Conservation (phyloP, 2,888 invertebrate species). For the Agriopis marginaria region DNA sequence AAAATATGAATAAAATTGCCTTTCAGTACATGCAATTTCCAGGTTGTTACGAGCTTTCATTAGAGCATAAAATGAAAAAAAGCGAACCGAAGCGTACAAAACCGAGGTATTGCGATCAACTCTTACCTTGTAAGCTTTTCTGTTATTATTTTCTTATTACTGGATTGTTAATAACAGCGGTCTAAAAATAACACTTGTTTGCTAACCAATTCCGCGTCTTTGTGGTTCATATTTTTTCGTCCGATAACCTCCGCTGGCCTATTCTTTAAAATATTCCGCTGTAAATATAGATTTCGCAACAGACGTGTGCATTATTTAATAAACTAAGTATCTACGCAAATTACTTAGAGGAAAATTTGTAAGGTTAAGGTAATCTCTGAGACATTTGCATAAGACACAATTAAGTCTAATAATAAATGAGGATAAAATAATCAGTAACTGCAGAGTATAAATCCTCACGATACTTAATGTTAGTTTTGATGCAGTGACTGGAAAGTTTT, state of each 20-base stretch:
- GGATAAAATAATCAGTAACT: conserved; percentile 1
- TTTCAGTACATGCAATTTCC: too few species aligned
- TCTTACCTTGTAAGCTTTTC: neutral
- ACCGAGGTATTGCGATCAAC: too few species aligned
- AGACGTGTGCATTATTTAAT: conserved; percentile 5
- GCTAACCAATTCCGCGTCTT: conserved; percentile 14
- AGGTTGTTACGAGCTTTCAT: too few species aligned
- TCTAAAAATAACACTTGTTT: conserved; percentile 23
- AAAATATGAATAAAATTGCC: too few species aligned
- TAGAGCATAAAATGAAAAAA: too few species aligned
- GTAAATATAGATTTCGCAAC: conserved; percentile 3
- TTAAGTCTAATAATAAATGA: neutral
- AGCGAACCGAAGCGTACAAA: too few species aligned
- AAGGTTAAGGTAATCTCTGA: neutral
- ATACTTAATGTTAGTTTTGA: neutral
- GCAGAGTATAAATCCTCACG: neutral
- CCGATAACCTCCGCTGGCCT: conserved; percentile 40
- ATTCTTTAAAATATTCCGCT: conserved; percentile 39
- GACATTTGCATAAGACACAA: neutral
- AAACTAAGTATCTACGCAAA: neutral
- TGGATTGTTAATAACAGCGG: conserved; percentile 2
- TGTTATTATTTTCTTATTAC: neutral
- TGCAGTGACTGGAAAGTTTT: neutral
- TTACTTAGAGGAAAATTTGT: conserved; percentile 3
- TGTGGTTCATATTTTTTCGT: conserved; percentile 16